Evolutionary conservation across 2,113 vertebrate species (phyloP), one percentile per base, ranked within the genome.

Genomic region (Corythaeola cristata): DNA sequence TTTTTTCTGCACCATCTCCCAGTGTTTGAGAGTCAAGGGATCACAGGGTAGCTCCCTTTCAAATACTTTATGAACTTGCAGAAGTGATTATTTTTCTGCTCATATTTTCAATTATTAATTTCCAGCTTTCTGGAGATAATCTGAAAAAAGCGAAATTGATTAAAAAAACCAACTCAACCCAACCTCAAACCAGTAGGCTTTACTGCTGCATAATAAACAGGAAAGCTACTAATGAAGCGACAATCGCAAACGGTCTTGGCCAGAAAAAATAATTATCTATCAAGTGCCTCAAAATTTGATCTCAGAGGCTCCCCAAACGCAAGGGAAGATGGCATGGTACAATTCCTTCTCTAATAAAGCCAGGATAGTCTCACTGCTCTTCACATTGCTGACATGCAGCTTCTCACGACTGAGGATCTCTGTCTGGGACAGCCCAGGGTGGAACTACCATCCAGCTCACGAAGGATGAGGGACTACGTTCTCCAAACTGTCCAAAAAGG

Each of bases 111-210:
- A 50, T 79, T 87, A 78, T 71, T 91, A 33, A 84, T 72, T 69
- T 35, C 30, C 35, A 95, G 33, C 53, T 93, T 94, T 75, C 78
- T 92, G 59, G 56, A 91, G 44, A 68, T 68, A 93, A 81, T 35
- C 12, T 11, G 82, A 72, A 91, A 39, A 83, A 90, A 95, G 16
- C 30, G 11, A 91, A 78, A 81, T 76, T 30, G 74, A 89, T 93
- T 92, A 88, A 49, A 60, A 20, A 11, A 60, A 22, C 12, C 9
- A 35, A 18, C 19, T 3, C 66, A 50, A 66, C 55, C 8, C 50
- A 69, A 82, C 30, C 9, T 3, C 0, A 67, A 75, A 55, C 4
- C 50, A 90, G 22, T 35, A 69, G 33, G 71, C 15, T 89, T 90
- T 71, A 53, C 45, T 90, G 44, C 55, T 50, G 37, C 32, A 67